Conservation (phyloP, 2,113 vertebrate genomes). For the Aythya baeri region DNA sequence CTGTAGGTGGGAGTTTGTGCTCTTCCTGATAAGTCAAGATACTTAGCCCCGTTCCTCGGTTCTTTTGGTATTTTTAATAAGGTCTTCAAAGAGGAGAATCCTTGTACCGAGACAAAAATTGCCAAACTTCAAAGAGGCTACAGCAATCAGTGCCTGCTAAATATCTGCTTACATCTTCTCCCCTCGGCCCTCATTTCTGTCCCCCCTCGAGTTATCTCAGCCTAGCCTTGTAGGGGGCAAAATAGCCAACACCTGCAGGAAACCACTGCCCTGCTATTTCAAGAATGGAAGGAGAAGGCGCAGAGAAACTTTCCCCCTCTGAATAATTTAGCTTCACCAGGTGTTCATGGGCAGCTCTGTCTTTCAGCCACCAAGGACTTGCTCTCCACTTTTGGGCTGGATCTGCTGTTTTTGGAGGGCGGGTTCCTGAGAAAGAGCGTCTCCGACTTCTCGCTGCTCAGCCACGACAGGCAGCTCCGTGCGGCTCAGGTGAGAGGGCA, state of each 20-base stretch:
- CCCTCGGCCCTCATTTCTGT: neutral
- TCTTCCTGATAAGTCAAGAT: neutral
- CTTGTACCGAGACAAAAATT: neutral
- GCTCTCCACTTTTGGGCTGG: slow-evolving; percentile 57
- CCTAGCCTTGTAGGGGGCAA: neutral
- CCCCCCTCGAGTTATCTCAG: neutral
- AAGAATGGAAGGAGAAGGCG: neutral
- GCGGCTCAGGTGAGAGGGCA: slow-evolving; percentile 60
- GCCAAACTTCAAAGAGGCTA: neutral
- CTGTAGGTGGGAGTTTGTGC: neutral
- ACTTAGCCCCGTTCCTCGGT: neutral
- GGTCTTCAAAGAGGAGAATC: neutral
- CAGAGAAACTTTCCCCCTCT: neutral
- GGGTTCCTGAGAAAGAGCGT: slow-evolving; percentile 62
- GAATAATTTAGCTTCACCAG: neutral
- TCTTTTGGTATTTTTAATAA: neutral
- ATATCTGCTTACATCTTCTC: neutral
- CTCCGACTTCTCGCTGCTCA: slow-evolving; percentile 52
- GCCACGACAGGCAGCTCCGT: neutral
- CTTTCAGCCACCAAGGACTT: slow-evolving; percentile 67
- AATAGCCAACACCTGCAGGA: neutral
- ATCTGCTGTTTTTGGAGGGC: slow-evolving; percentile 68
- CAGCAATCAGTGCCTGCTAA: neutral
- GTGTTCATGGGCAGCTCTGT: neutral
- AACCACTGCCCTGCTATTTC: neutral